These are phyloP conservation scores for Mimumesa dahlbomi DNA, from an alignment of 2,888 invertebrate genomes.

Conservation along the genomic window DNA sequence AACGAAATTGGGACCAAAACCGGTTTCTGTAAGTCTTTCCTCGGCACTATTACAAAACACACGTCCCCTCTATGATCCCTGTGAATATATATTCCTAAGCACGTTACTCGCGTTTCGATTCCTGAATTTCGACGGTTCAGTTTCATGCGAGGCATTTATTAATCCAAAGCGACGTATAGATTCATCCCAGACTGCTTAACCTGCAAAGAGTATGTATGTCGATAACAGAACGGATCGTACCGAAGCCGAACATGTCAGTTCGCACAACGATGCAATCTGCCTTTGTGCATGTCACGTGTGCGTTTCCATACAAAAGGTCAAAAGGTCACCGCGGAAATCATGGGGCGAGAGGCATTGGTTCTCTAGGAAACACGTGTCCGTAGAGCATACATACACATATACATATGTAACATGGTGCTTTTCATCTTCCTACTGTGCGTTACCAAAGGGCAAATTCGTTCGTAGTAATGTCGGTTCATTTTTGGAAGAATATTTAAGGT, in stretches of 20 bases:
- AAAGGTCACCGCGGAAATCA: conserved; percentile 33
- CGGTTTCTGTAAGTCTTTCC: no score
- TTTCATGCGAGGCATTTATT: conserved; percentile 25
- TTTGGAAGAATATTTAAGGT: no score
- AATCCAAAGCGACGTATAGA: conserved; percentile 4
- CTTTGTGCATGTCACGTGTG: conserved; percentile 4
- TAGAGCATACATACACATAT: no score
- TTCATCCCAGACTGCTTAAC: conserved; percentile 6
- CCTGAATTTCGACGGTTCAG: neutral
- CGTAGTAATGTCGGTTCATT: no score
- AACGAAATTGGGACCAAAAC: no score
- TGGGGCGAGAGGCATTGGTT: no score
- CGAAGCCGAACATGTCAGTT: conserved; percentile 27
- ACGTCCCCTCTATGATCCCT: neutral
- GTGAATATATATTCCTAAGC: neutral
- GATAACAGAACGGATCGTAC: conserved; percentile 47
- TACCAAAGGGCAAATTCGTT: no score
- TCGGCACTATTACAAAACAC: no score
- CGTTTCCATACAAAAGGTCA: conserved; percentile 23
- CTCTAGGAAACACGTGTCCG: no score
- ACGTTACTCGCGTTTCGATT: neutral
- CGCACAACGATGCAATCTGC: conserved; percentile 20
- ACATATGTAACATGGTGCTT: no score
- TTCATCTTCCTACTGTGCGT: no score
- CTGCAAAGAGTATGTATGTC: conserved; percentile 40